phyloP scores from a whole-genome alignment of 2,797 vertebrate species.

The Hemitrygon akajei region DNA sequence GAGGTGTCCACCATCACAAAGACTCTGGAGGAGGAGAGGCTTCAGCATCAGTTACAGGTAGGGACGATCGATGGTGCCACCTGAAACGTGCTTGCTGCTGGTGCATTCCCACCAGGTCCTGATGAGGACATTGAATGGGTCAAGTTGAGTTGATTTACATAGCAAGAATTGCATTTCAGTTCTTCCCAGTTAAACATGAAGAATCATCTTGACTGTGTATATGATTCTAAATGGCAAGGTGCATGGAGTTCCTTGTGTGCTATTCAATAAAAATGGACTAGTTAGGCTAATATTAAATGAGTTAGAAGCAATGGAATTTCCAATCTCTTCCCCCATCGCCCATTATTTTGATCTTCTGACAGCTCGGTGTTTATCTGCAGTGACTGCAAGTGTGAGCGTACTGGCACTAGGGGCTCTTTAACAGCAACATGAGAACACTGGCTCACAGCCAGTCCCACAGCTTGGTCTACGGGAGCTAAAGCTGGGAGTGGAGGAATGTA shows the following conservation, averaged over 20 bases:
- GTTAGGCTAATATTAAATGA: not conserved
- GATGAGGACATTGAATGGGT: not conserved
- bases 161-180: not conserved
- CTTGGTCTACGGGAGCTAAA: no score
- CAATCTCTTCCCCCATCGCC: not conserved
- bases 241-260: not conserved
- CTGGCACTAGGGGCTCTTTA: not conserved
- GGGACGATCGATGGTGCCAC: no score
- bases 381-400: not conserved
- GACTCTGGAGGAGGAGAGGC: slow-evolving; percentile 63
- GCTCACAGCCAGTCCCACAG: no score
- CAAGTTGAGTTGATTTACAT: not conserved
- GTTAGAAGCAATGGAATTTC: no score
- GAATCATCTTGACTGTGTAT: not conserved
- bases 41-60: slow-evolving; percentile 62
- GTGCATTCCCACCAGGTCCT: not conserved
- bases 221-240: not conserved
- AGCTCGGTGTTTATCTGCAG: not conserved
- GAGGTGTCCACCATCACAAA: slow-evolving; percentile 60
- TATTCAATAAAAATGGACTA: not conserved
- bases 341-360: not conserved
- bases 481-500: no score
- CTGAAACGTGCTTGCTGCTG: not conserved
- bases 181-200: not conserved
- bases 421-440: not conserved